A percentile compares a stretch with the other conserved stretches of the same genome.
phyloP scores from a whole-genome alignment of 2,797 vertebrate species.

The Halcyon badia region DNA sequence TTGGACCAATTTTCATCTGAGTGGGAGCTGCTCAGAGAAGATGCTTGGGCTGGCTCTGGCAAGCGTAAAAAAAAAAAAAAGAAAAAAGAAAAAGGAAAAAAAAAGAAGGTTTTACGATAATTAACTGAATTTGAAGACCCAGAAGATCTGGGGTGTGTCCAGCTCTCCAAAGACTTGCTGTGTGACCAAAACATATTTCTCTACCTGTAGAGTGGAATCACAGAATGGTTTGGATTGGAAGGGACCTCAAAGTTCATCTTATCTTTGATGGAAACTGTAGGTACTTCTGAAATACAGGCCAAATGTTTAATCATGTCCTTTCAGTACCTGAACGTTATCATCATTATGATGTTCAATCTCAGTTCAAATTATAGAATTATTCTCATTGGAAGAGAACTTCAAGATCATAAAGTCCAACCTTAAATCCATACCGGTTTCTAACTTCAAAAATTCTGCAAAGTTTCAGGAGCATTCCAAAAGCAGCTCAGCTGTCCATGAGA shows the following conservation, averaged over 20 bases:
- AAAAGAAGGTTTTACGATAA: not conserved
- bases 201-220: not conserved
- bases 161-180: not conserved
- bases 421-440: not conserved
- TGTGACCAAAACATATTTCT: not conserved
- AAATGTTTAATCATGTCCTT: not conserved
- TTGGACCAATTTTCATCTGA: not conserved
- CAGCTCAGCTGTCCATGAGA: not conserved
- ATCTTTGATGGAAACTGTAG: not conserved
- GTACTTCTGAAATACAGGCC: not conserved
- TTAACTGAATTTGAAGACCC: not conserved
- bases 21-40: not conserved
- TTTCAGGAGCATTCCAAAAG: not conserved
- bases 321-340: not conserved
- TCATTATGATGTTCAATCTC: not conserved
- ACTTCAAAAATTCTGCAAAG: not conserved
- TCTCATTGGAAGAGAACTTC: not conserved
- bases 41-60: not conserved
- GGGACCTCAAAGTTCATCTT: not conserved
- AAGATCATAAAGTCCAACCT: not conserved
- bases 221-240: not conserved
- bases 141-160: not conserved
- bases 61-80: not conserved
- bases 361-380: not conserved
- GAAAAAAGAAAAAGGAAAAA: too few species aligned